These are phyloP conservation scores for Zaprionus lineosus DNA, from an alignment of 2,888 invertebrate genomes.

Conservation along the genomic window DNA sequence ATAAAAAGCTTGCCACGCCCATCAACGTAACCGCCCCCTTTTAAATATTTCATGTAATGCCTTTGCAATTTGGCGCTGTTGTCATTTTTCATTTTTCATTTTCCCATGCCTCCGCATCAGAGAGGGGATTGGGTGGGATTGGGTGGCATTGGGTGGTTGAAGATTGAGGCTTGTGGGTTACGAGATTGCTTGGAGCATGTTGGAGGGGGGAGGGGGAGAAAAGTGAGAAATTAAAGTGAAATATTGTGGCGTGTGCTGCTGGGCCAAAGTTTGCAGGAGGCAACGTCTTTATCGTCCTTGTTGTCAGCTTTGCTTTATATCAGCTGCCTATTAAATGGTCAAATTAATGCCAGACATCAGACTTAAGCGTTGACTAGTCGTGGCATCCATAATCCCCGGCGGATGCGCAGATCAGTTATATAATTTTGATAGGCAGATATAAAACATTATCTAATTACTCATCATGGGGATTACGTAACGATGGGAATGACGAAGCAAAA, in stretches of 20 bases:
- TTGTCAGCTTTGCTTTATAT: conserved; percentile 28
- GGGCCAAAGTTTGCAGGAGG: conserved; percentile 7
- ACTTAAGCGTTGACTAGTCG: conserved; percentile 3
- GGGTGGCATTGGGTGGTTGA: no score
- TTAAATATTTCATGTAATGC: conserved; percentile 66
- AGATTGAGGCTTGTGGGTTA: no score
- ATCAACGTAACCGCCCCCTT: background rate
- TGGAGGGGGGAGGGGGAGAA: background rate
- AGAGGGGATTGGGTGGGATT: no score
- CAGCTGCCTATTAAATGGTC: conserved; percentile 18
- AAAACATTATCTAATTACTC: no score
- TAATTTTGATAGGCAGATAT: no score
- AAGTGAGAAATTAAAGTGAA: conserved; percentile 59
- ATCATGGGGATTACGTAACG: no score
- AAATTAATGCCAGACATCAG: conserved; percentile 8
- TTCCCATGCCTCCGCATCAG: conserved; percentile 27
- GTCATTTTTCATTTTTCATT: conserved; percentile 62
- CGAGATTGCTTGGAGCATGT: no score
- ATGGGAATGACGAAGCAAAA: no score
- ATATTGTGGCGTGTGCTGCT: conserved; percentile 50
- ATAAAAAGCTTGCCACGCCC: background rate
- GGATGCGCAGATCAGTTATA: background rate
- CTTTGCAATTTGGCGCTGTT: conserved; percentile 66
- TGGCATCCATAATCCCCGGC: background rate
- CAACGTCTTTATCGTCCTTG: conserved; percentile 45